phyloP scores from a whole-genome alignment of 2,888 invertebrate genomes.

The Drosophila neotestacea region DNA sequence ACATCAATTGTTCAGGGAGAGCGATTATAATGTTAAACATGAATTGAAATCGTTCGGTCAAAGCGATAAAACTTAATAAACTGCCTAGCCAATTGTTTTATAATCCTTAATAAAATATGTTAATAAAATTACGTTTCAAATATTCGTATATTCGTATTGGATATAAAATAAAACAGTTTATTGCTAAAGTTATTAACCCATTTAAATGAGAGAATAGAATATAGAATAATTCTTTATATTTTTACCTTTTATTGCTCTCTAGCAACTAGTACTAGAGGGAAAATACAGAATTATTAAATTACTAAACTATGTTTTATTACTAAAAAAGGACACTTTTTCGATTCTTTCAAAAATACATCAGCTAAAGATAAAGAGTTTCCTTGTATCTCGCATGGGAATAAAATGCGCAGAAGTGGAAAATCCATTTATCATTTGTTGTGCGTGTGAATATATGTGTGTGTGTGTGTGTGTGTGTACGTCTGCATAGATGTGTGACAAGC shows the following conservation, averaged over 20 bases:
- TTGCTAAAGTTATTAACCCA: no score
- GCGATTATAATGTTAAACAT: conserved; percentile 10
- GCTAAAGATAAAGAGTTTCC: conserved; percentile 28
- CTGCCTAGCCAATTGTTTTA: no score
- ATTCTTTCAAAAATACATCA: conserved; percentile 21
- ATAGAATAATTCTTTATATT: no score
- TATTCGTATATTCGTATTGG: no score
- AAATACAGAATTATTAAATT: no score
- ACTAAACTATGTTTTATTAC: background rate
- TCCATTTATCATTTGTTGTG: conserved; percentile 66
- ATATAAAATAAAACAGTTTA: no score
- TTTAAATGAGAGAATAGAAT: no score
- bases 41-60: background rate
- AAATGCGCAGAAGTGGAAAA: conserved; percentile 60
- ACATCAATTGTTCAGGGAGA: conserved; percentile 1
- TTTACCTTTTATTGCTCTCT: no score
- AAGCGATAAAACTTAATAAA: background rate
- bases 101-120: no score
- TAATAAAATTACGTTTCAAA: no score
- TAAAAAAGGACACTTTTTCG: background rate
- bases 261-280: no score
- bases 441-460: conserved; percentile 16
- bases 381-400: conserved; percentile 2
- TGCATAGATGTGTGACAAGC: conserved; percentile 10
- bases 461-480: conserved; percentile 7